phyloP scores from a whole-genome alignment of 2,888 invertebrate genomes.

The Osedax frankpressi region DNA sequence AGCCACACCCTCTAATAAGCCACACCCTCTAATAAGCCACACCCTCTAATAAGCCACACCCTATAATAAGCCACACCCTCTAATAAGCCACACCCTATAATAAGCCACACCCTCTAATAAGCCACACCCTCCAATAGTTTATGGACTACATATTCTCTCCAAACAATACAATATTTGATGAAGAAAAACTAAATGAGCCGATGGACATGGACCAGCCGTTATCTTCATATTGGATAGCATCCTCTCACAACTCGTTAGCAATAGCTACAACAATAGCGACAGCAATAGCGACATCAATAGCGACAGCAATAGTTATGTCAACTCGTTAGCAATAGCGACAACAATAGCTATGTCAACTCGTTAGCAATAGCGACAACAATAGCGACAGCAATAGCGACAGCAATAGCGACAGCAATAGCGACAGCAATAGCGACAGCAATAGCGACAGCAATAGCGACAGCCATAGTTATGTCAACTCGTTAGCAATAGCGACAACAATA shows the following conservation, averaged over 20 bases:
- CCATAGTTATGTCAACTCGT: not conserved
- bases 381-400: not conserved
- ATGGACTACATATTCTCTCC: conserved; percentile 82
- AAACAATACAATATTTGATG: conserved; percentile 81
- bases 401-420: too few relatives aligned
- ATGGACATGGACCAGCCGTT: conserved; percentile 83
- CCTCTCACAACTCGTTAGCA: conserved; percentile 84
- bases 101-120: too few relatives aligned
- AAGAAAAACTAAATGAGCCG: conserved; percentile 58
- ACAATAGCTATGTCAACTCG: conserved; percentile 70
- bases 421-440: conserved; percentile 63
- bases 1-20: too few relatives aligned
- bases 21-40: too few relatives aligned
- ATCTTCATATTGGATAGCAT: conserved; percentile 86
- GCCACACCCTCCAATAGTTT: conserved; percentile 52
- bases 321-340: conserved; percentile 59
- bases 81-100: too few relatives aligned
- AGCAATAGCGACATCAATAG: not conserved
- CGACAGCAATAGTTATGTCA: conserved; percentile 41
- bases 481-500: too few relatives aligned
- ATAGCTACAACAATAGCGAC: not conserved
- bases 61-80: too few relatives aligned
- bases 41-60: too few relatives aligned
- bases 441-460: not conserved
- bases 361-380: conserved; percentile 48